phyloP scores from a whole-genome alignment of 2,888 invertebrate genomes.

The Ceriagrion tenellum region DNA sequence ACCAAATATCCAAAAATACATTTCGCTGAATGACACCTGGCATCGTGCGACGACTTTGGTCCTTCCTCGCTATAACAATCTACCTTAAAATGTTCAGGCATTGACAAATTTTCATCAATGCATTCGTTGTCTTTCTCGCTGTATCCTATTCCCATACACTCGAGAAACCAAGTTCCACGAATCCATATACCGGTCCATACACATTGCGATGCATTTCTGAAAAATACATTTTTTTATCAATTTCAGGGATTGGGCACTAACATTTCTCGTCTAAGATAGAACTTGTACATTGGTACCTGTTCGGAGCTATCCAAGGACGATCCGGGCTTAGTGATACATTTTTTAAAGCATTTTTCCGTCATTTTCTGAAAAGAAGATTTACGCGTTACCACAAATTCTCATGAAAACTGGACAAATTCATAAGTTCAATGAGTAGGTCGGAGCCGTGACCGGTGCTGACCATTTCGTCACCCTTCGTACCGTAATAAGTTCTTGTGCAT shows the following conservation, averaged over 20 bases:
- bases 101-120: conserved; percentile 55
- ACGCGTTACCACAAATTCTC: neutral
- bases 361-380: conserved; percentile 85
- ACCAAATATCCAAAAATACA: neutral
- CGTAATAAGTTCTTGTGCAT: conserved; percentile 94
- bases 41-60: neutral
- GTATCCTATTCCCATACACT: conserved; percentile 91
- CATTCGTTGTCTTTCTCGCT: conserved; percentile 84
- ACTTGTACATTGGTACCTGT: conserved; percentile 80
- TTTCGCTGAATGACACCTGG: neutral
- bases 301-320: conserved; percentile 92
- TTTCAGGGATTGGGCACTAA: conserved; percentile 30
- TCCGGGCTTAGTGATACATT: conserved; percentile 95
- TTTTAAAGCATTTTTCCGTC: conserved; percentile 98
- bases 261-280: neutral
- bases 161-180: conserved; percentile 95
- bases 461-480: conserved; percentile 78
- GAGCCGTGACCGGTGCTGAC: conserved; percentile 42
- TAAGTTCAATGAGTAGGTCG: neutral
- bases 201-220: conserved; percentile 98
- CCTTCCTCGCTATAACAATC: conserved; percentile 37
- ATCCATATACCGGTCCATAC: conserved; percentile 99
- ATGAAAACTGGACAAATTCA: too few species aligned
- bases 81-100: neutral
- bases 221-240: conserved; percentile 65